phyloP scores from a whole-genome alignment of 1,140 invertebrate species.

The fruit fly (Drosophila melanogaster) region Release_6_plus_ISO1_MT NC_004354.4:8933501-8934000 shows the following conservation, averaged over 20 bases:
- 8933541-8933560: conserved; percentile 19
- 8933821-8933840: conserved; percentile 28
- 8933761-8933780: not conserved
- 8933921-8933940: conserved; percentile 36
- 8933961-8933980: conserved; percentile 21
- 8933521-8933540: conserved; percentile 30
- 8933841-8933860: not conserved
- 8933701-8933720: too few relatives aligned
- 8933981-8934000: conserved; percentile 22
- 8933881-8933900: conserved; percentile 9
- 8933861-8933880: conserved; percentile 39
- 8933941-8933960: conserved; percentile 9
- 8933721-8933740: not conserved
- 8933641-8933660: too few relatives aligned
- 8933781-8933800: not conserved
- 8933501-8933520: conserved; percentile 41
- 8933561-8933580: not conserved
- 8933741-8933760: not conserved
- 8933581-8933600: conserved; percentile 4
- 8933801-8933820: conserved; percentile 3
- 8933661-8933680: too few relatives aligned
- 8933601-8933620: not conserved
- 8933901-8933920: not conserved
- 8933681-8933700: too few relatives aligned
- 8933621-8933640: not conserved